These are phyloP conservation scores for Gastracanthus pulcherrimus DNA, from an alignment of 2,888 invertebrate species.

Conservation along the genomic window DNA sequence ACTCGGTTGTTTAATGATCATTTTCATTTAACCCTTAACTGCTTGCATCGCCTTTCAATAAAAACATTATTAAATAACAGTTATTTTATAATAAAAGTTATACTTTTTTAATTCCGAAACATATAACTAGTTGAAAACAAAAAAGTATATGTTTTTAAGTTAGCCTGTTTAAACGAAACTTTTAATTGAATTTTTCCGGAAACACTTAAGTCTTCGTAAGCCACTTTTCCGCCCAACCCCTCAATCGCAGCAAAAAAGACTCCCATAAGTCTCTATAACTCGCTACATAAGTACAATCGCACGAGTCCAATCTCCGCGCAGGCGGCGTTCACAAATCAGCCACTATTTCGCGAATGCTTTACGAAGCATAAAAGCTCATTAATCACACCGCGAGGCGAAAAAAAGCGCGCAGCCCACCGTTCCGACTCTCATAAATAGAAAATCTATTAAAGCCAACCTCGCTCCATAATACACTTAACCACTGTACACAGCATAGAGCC, in stretches of 20 bases:
- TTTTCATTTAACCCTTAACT: too few relatives aligned
- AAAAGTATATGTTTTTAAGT: too few relatives aligned
- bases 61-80: not conserved
- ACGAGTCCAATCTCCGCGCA: not conserved
- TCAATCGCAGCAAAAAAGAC: not conserved
- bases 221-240: not conserved
- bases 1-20: too few relatives aligned
- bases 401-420: not conserved
- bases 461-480: not conserved
- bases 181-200: constrained; percentile 21
- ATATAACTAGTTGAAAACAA: too few relatives aligned
- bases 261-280: not conserved
- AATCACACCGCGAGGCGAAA: constrained; percentile 19
- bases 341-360: constrained; percentile 15
- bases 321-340: constrained; percentile 33
- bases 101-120: not conserved
- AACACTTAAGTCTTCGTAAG: not conserved
- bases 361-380: constrained; percentile 39
- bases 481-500: not conserved
- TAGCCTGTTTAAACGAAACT: not conserved
- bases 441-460: constrained; percentile 39
- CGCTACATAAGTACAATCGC: not conserved
- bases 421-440: constrained; percentile 40
- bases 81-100: not conserved
- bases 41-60: too few relatives aligned